Base-by-base conservation (phyloP, 2,797 vertebrate genomes). In the Zalophus californianus region DNA sequence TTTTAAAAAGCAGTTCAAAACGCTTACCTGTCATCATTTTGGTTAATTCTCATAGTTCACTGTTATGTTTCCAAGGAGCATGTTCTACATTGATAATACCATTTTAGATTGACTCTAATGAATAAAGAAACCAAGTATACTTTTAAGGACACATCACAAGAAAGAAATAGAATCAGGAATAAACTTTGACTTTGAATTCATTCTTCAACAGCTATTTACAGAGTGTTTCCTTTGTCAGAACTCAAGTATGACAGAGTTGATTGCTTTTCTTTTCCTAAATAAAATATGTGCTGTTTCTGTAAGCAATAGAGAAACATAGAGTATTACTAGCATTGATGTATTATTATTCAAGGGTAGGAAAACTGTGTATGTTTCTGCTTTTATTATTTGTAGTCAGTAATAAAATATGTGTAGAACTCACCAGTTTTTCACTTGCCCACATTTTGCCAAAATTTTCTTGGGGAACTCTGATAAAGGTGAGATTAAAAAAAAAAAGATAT, bases 1-100 rank as follows among this genome's bases (percentile, higher is more conserved):
- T 62, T 62, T 92, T 64, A 90, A 70, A 92, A 86, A 91, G 35
- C 21, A 72, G 82, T 83, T 95, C 86, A 87, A 95, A 85, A 44
- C 10, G 13, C 72, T 91, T 54, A n/a, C 38, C 29, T 68, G 50
- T 48, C 86, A 79, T 73, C 16, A 14, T 52, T 85, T 82, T 75
- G 11, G 32, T 77, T 96, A 77, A 96, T 89, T 95, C 29, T 91
- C n/a, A 50, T 50, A 78, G 60, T 75, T 83, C 41, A 29, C 56
- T 72, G 11, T 35, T 66, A 72, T 14, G 13, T 82, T 4, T 85
- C 58, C 13, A 84, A 82, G n/a, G 15, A 91, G 0, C 6, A 75
- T 84, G 29, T 62, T 44, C 35, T 77, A 16, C 68, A 79, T 54
- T 27, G 64, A 84, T 18, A 70, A 41, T 84, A 13, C 10, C 20